Conservation (phyloP, 2,888 invertebrate species). For the Orthonychiurus folsomi region DNA sequence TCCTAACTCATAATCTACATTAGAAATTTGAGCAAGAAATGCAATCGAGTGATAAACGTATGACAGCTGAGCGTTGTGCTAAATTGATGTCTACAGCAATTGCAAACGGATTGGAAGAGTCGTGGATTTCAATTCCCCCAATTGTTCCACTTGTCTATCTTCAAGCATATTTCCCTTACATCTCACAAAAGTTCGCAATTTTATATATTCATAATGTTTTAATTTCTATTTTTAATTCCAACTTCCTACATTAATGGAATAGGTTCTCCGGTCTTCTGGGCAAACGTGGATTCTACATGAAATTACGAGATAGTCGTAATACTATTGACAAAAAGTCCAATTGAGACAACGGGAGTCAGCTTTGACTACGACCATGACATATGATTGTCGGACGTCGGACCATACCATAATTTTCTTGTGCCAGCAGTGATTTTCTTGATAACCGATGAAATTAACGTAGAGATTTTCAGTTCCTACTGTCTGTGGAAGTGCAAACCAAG, state of each 20-base stretch:
- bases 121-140: constrained; percentile 63
- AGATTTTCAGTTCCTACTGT: too few species aligned
- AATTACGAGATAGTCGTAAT: constrained; percentile 11
- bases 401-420: too few species aligned
- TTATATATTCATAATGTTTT: background rate
- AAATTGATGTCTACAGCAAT: constrained; percentile 48
- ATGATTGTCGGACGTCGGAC: too few species aligned
- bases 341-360: too few species aligned
- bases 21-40: constrained; percentile 43
- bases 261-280: background rate
- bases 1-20: too few species aligned
- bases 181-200: constrained; percentile 47
- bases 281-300: background rate
- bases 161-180: constrained; percentile 52
- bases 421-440: too few species aligned
- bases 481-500: too few species aligned
- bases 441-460: too few species aligned
- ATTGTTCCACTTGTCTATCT: constrained; percentile 53
- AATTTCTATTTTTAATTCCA: too few species aligned
- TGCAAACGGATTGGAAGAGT: constrained; percentile 51
- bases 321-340: constrained; percentile 8
- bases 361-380: too few species aligned
- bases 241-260: too few species aligned
- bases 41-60: constrained; percentile 43
- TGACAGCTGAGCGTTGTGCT: constrained; percentile 49